Conservation (phyloP, 2,888 invertebrate genomes). For the Ectemnius cavifrons region DNA sequence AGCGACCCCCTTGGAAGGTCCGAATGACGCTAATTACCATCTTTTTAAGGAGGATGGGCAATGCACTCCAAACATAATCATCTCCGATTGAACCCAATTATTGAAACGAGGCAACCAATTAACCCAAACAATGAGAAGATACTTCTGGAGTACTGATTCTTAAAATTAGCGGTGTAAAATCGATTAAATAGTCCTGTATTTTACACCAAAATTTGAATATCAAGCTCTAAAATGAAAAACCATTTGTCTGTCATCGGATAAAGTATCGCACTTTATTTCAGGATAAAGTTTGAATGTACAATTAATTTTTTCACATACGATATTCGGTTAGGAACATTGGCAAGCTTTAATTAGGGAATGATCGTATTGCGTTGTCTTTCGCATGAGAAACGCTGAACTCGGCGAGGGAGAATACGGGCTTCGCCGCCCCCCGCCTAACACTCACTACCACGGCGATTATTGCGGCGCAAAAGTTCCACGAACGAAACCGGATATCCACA, state of each 20-base stretch:
- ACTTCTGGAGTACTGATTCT: not conserved
- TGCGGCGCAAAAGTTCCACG: constrained; percentile 14
- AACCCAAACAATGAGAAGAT: constrained; percentile 8
- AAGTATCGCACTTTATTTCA: too few relatives aligned
- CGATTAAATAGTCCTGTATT: constrained; percentile 19
- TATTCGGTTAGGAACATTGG: constrained; percentile 10
- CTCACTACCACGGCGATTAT: constrained; percentile 18
- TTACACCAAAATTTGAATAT: not conserved
- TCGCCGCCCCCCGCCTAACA: not conserved
- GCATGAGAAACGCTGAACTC: too few relatives aligned
- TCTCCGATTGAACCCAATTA: constrained; percentile 45
- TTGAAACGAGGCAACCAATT: constrained; percentile 52
- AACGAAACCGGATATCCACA: constrained; percentile 43
- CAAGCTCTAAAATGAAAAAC: not conserved
- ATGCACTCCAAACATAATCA: constrained; percentile 45
- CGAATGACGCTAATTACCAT: constrained; percentile 57
- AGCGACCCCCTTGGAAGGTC: constrained; percentile 33
- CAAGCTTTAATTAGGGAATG: constrained; percentile 20
- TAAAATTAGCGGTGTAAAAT: constrained; percentile 17
- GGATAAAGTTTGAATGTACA: too few relatives aligned
- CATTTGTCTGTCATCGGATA: not conserved
- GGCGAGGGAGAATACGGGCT: not conserved
- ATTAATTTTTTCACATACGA: not conserved
- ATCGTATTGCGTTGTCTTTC: not conserved
- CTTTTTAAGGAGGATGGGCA: constrained; percentile 39